A percentile compares a stretch with the other conserved stretches of the same genome.
Conservation (phyloP, 1,140 invertebrate genomes). For the Apocrypta bakeri region DNA sequence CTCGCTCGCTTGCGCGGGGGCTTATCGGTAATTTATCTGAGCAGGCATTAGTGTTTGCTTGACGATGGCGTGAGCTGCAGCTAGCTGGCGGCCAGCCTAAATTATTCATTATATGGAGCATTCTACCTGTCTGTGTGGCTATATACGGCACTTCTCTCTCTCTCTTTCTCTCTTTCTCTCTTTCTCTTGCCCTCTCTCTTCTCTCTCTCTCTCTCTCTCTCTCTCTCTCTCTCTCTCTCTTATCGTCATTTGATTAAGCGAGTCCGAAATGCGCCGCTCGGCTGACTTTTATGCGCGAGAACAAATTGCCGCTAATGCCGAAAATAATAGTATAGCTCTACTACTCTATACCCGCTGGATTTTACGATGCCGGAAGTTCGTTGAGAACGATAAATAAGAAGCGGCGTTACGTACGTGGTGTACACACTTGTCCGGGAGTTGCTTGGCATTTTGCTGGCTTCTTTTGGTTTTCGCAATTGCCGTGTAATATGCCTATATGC, state of each 20-base stretch:
- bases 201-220: not conserved
- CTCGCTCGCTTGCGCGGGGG: constrained; percentile 44
- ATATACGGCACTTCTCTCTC: not conserved
- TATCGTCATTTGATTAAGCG: constrained; percentile 50
- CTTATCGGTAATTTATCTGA: constrained; percentile 75
- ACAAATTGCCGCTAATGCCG: constrained; percentile 48
- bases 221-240: not conserved
- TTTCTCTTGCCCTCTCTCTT: not conserved
- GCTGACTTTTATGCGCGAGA: constrained; percentile 47
- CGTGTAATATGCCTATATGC: too few species aligned
- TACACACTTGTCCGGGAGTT: not conserved
- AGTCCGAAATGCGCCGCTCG: constrained; percentile 23
- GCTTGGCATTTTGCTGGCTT: too few species aligned
- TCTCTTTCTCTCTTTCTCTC: not conserved
- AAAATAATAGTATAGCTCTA: constrained; percentile 30
- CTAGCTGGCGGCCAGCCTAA: constrained; percentile 65
- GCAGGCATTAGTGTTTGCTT: constrained; percentile 74
- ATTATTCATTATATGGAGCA: constrained; percentile 72
- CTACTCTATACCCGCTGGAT: not conserved
- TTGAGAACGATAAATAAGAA: constrained; percentile 38
- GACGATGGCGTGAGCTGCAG: constrained; percentile 69
- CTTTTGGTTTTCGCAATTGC: too few species aligned
- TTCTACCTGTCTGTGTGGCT: constrained; percentile 46
- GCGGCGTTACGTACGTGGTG: not conserved
- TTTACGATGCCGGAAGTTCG: constrained; percentile 23